Evolutionary conservation across 2,797 vertebrate species (phyloP), one percentile per base, ranked within the genome.

Genomic region (Enteromius radiatus): DNA sequence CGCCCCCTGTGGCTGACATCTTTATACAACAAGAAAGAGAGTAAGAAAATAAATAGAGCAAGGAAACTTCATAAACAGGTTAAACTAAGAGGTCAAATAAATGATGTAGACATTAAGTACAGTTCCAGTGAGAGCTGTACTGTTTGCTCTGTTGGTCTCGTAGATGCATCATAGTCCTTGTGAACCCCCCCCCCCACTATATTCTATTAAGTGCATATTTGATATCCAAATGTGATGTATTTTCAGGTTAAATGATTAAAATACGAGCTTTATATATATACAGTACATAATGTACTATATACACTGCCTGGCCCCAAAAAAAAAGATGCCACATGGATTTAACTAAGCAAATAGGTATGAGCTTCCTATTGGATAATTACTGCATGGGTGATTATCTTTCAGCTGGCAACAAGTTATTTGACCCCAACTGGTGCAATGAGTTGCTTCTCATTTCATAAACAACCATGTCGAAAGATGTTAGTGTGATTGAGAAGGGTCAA

Each of bases 11-110:
- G 26, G 54, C 54, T 63, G 41, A 71, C 23, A 21, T 54, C 74
- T 63, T 76, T 76, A 76, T 41, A 76, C 38, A 45, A 19, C 10
- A 7, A 56, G n/a, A 45, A 63, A 45, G 23, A 63, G 56, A 63
- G 10, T 5, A 14, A 28, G 17, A 52, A 67, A 52, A 67, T 47
- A 41, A 41, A 59, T 26, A 47, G 26, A 38, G 23, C 10, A 21
- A 38, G n/a, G n/a, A 41, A 75, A 41, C 36, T 26, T 59, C 31
- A 73, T 21, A 33, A 3, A n/a, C 49, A 75, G 49, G 36, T 23
- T 23, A 75, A 75, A 56, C 31, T 0, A 38, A 41, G 49, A 80
- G 65, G 52, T 70, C 68, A 59, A 70, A 31, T 69, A 54, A 69
- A 69, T 43, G 36, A 54, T 59, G 49, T 21, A 54, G 47, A 68